These are phyloP conservation scores for Synanceia verrucosa DNA, from an alignment of 2,797 vertebrate species.

Conservation along the genomic window DNA sequence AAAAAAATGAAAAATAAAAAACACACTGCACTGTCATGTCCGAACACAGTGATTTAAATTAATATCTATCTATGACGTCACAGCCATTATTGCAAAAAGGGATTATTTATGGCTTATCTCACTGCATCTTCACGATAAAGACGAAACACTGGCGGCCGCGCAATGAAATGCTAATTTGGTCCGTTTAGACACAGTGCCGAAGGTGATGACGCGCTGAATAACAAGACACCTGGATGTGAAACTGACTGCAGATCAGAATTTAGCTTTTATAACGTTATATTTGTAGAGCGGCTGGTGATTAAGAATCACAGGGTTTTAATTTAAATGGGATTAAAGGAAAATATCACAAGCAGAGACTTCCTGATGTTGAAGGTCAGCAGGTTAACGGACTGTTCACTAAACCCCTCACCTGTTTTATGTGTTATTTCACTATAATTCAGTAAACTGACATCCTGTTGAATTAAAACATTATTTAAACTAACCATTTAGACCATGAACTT, in stretches of 20 bases:
- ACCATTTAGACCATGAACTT: too few relatives aligned
- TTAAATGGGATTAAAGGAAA: background rate
- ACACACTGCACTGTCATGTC: background rate
- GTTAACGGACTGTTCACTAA: background rate
- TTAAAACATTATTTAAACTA: too few relatives aligned
- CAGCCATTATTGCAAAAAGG: conserved; percentile 61
- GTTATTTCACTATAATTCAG: too few relatives aligned
- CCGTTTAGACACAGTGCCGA: conserved; percentile 67
- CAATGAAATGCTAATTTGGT: conserved; percentile 66
- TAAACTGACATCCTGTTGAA: too few relatives aligned
- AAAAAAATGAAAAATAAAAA: background rate
- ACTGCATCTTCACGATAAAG: conserved; percentile 44
- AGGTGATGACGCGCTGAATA: conserved; percentile 22
- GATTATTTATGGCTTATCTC: conserved; percentile 74
- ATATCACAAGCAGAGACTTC: background rate
- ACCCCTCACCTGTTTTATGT: background rate
- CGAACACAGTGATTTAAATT: conserved; percentile 62
- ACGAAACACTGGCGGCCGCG: conserved; percentile 35
- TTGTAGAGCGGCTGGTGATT: background rate
- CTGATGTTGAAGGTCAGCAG: background rate
- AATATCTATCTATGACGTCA: conserved; percentile 40
- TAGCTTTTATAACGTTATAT: conserved; percentile 28
- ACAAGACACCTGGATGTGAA: conserved; percentile 13
- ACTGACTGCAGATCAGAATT: conserved; percentile 7
- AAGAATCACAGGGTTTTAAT: conserved; percentile 6